Evolutionary conservation across 2,113 vertebrate species (phyloP).

Genomic region (Tupaia tana): DNA sequence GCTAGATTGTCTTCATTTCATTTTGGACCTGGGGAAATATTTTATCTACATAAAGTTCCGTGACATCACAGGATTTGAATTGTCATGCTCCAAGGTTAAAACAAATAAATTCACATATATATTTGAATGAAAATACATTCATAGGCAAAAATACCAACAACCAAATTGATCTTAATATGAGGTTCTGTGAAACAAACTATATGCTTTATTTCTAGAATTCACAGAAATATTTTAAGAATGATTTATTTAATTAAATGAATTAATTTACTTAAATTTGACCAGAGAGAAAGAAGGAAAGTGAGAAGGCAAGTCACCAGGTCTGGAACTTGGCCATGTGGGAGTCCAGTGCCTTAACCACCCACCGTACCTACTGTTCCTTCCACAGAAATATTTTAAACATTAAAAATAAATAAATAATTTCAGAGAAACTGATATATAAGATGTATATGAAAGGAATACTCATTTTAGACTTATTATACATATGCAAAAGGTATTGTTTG

Average conservation of each 20-base stretch:
- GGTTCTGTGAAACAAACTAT: not conserved
- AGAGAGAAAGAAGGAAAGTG: no score
- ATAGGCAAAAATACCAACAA: slow-evolving; percentile 39
- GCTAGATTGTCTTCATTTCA: not conserved
- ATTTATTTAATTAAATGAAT: no score
- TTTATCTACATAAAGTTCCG: not conserved
- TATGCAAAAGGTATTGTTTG: slow-evolving; percentile 10
- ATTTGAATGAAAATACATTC: not conserved
- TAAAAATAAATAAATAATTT: slow-evolving; percentile 16
- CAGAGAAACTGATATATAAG: slow-evolving; percentile 20
- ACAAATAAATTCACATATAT: not conserved
- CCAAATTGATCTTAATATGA: not conserved
- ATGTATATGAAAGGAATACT: slow-evolving; percentile 11
- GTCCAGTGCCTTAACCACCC: no score
- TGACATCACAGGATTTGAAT: not conserved
- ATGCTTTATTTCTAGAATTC: slow-evolving; percentile 54
- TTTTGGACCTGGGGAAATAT: not conserved
- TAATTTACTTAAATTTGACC: no score
- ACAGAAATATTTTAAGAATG: slow-evolving; percentile 68
- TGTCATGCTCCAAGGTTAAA: not conserved
- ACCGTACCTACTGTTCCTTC: no score
- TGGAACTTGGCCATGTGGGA: no score
- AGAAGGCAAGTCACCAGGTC: no score
- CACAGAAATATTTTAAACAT: slow-evolving; percentile 70
- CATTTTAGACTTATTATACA: not conserved